Percentiles rank a stretch among this genome's conserved stretches.
phyloP scores from a whole-genome alignment of 2,797 vertebrate species.

The Crocidura indochinensis region DNA sequence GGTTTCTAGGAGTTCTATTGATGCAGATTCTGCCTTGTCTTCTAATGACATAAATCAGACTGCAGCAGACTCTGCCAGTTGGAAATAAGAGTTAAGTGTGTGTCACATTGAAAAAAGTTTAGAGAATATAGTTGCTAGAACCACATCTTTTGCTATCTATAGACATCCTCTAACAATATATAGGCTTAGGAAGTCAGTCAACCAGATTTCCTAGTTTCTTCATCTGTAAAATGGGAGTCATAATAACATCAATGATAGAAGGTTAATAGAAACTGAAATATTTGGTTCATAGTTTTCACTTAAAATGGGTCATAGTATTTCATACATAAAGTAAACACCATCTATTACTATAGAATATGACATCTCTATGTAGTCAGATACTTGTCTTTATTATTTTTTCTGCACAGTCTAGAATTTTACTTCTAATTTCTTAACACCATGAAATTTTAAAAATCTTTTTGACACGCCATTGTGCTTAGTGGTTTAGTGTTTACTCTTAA shows the following conservation, averaged over 20 bases:
- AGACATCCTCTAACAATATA: background rate
- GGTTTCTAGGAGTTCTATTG: background rate
- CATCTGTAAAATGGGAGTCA: slow-evolving; percentile 21
- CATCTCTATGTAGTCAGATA: background rate
- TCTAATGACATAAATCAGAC: background rate
- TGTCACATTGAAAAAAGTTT: background rate
- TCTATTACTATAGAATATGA: background rate
- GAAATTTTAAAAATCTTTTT: slow-evolving; percentile 9
- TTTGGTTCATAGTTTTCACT: slow-evolving; percentile 4
- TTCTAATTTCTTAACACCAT: slow-evolving; percentile 22
- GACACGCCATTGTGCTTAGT: no score
- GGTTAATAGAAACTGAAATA: slow-evolving; percentile 47
- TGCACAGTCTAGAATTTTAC: slow-evolving; percentile 12
- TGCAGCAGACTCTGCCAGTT: background rate
- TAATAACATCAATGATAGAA: background rate
- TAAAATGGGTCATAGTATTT: slow-evolving; percentile 47
- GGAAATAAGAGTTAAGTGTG: background rate
- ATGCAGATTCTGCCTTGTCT: background rate
- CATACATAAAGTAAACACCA: background rate
- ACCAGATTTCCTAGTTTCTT: slow-evolving; percentile 31
- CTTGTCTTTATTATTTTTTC: slow-evolving; percentile 24
- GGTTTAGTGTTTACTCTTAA: no score
- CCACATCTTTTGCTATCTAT: background rate
- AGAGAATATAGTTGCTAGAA: background rate
- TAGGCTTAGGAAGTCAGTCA: slow-evolving; percentile 29